phyloP scores from a whole-genome alignment of 2,888 invertebrate species.

The Nematopogon swammerdamellus region DNA sequence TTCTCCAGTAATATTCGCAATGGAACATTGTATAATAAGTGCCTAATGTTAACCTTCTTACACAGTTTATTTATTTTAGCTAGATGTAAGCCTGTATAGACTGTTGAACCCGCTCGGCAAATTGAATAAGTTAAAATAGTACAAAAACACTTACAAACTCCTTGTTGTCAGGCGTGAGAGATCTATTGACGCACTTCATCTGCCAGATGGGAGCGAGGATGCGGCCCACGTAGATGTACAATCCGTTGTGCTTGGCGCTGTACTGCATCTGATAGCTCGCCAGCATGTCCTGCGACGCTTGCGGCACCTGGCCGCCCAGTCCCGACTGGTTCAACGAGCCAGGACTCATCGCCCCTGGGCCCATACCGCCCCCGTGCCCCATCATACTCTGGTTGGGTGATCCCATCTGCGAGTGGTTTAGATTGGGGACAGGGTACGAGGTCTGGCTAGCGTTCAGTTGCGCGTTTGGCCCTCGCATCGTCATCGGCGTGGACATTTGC shows the following conservation, averaged over 20 bases:
- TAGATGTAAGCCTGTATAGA: too few relatives aligned
- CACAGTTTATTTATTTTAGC: too few relatives aligned
- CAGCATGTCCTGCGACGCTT: conserved; percentile 34
- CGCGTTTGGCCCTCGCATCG: conserved; percentile 31
- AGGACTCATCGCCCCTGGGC: conserved; percentile 27
- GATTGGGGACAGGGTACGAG: conserved; percentile 11
- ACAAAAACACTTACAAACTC: conserved; percentile 50
- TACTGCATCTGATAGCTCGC: conserved; percentile 43
- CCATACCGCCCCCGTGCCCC: conserved; percentile 34
- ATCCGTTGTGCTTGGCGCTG: conserved; percentile 84
- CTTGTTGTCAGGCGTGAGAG: conserved; percentile 45
- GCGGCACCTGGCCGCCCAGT: conserved; percentile 30
- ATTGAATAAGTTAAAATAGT: too few relatives aligned
- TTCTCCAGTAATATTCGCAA: too few relatives aligned
- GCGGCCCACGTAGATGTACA: conserved; percentile 87
- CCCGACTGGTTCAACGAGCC: conserved; percentile 36
- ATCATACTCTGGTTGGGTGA: conserved; percentile 28
- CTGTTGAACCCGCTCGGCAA: too few relatives aligned
- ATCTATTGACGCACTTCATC: conserved; percentile 66
- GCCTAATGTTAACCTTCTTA: too few relatives aligned
- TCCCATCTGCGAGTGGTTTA: conserved; percentile 33
- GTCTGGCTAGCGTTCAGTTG: conserved; percentile 14
- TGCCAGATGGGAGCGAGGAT: conserved; percentile 90
- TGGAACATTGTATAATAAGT: too few relatives aligned
- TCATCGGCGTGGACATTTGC: conserved; percentile 50